phyloP scores from a whole-genome alignment of 2,888 invertebrate species.

The Andrena fulva region DNA sequence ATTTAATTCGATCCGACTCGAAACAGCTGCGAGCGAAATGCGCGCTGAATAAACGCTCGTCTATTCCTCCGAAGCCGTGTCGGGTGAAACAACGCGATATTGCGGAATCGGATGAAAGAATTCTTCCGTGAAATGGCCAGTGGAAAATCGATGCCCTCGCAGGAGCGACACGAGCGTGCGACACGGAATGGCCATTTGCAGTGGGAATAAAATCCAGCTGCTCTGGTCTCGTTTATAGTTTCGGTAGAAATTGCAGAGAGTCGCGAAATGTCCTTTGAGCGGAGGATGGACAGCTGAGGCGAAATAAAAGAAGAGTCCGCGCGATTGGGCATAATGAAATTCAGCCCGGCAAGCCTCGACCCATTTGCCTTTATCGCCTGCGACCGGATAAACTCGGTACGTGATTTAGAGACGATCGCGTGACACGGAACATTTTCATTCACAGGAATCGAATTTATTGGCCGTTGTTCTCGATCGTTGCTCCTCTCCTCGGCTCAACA shows the following conservation, averaged over 20 bases:
- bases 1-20: background rate
- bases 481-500: background rate
- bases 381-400: conserved; percentile 37
- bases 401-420: conserved; percentile 58
- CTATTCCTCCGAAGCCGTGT: too few species aligned
- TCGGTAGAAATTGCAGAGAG: too few species aligned
- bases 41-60: too few species aligned
- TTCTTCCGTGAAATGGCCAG: background rate
- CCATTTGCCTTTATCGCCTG: conserved; percentile 46
- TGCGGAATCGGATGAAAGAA: conserved; percentile 26
- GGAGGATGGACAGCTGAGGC: too few species aligned
- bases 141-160: too few species aligned
- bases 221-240: too few species aligned
- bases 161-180: too few species aligned
- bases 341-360: conserved; percentile 17
- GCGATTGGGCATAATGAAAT: conserved; percentile 58
- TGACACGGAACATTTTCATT: conserved; percentile 52
- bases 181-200: too few species aligned
- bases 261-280: too few species aligned
- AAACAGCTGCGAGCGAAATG: too few species aligned
- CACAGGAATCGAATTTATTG: conserved; percentile 50
- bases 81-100: background rate
- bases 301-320: conserved; percentile 35
- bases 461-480: background rate
- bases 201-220: too few species aligned